These are phyloP conservation scores for Ceriagrion tenellum DNA, from an alignment of 2,888 invertebrate species.

Conservation along the genomic window DNA sequence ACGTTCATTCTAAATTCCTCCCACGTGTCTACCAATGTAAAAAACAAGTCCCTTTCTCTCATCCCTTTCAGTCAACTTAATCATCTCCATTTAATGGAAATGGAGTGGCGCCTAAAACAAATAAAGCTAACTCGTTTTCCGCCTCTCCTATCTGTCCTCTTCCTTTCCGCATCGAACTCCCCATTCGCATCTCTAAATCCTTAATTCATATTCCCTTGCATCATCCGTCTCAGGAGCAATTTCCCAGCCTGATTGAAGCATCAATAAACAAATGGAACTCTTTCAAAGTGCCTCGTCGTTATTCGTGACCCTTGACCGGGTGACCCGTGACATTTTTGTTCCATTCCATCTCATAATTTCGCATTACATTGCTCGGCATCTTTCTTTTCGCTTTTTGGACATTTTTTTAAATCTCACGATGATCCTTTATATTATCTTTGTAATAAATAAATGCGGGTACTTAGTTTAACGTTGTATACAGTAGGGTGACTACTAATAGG, in stretches of 20 bases:
- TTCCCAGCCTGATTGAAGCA: background rate
- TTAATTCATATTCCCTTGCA: background rate
- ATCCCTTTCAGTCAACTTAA: background rate
- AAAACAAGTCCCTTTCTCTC: background rate
- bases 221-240: background rate
- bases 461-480: background rate
- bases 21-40: background rate
- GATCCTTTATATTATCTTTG: background rate
- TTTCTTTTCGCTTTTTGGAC: background rate
- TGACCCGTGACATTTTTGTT: background rate
- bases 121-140: background rate
- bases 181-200: background rate
- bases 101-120: background rate
- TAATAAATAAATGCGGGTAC: background rate
- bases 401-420: background rate
- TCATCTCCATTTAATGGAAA: background rate
- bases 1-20: background rate
- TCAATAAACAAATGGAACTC: background rate
- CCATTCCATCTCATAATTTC: background rate
- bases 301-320: background rate
- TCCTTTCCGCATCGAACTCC: background rate
- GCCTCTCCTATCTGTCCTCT: background rate
- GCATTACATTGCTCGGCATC: background rate
- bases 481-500: background rate
- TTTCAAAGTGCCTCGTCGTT: background rate